Evolutionary conservation across 53 echinoderm and acorn worm species (phyloP), one percentile per base, ranked within the genome.

Genomic region (Apostichopus leukothele): DNA sequence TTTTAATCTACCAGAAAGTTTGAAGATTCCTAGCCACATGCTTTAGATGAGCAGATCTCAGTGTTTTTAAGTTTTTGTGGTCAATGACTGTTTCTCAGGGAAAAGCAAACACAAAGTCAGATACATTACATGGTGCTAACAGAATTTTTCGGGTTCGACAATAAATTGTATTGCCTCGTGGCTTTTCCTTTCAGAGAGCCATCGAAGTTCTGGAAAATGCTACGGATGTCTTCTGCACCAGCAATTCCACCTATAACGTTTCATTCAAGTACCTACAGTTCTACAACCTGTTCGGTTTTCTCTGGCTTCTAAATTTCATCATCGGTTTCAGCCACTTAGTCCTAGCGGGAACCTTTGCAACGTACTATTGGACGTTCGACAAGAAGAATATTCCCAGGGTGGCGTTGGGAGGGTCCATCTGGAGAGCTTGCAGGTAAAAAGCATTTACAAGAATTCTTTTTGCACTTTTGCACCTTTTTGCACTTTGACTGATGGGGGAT

Each of bases 291-390:
- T 95, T 97, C 78, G 93, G 91, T 74, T 91, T 97, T 79, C 94
- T 97, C 91, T 97, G 98, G 98, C 87, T 97, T 60, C 75, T 97
- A 5, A 95, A 94, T 86, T 97, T 97, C 79, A 81, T 93, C 84
- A 92, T 95, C 0, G 98, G 92, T 5, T 88, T 94, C 23, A 95
- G 95, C 77, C 95, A 97, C 87, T 89, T 97, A 79, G 88, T 90
- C 60, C 76, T 97, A 21, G 98, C 98, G 0, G 98, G 97, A 19
- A 93, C 94, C 52, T 97, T 97, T 60, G 98, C 98, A 3, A 94
- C 95, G 7, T 95, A 95, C 92, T 95, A 95, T 91, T 97, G 95
- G 95, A 94, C 98, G 0, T 95, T 93, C 81, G 95, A 92, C 79
- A 97, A 97, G 85, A 85, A 85, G 16, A 67, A 85, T 9, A 23